Evolutionary conservation across 2,888 invertebrate species (phyloP).

Genomic region (Cryptocephalus primarius): DNA sequence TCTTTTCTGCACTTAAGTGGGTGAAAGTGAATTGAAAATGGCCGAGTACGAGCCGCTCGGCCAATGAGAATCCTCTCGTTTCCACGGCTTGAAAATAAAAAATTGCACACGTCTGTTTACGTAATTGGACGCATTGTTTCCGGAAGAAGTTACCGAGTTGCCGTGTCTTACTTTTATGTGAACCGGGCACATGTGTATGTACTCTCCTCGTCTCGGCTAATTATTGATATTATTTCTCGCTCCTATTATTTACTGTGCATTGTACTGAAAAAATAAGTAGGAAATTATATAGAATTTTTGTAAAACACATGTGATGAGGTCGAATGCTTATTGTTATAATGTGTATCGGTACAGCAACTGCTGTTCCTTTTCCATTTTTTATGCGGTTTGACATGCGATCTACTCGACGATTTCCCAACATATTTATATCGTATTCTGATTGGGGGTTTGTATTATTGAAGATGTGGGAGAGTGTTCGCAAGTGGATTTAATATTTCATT

Average conservation of each 20-base stretch:
- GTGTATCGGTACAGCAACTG: constrained; percentile 24
- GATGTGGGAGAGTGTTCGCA: too few species aligned
- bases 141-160: constrained; percentile 12
- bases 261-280: constrained; percentile 36
- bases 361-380: constrained; percentile 26
- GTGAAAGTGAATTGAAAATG: too few species aligned
- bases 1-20: too few species aligned
- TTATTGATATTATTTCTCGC: constrained; percentile 38
- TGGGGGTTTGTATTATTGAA: too few species aligned
- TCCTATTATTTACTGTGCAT: constrained; percentile 39
- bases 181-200: constrained; percentile 36
- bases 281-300: constrained; percentile 39
- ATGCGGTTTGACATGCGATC: constrained; percentile 23
- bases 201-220: constrained; percentile 34
- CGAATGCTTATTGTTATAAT: constrained; percentile 28
- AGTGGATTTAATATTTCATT: too few species aligned
- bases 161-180: constrained; percentile 27
- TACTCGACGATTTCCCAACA: too few species aligned
- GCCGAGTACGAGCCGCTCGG: too few species aligned
- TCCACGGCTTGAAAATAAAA: neutral
- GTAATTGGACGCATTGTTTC: constrained; percentile 12
- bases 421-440: too few species aligned
- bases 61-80: too few species aligned
- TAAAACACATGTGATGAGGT: constrained; percentile 33
- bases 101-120: constrained; percentile 3